These are phyloP conservation scores for Adoxophyes honmai DNA, from an alignment of 1,140 invertebrate species.

Conservation along the genomic window DNA sequence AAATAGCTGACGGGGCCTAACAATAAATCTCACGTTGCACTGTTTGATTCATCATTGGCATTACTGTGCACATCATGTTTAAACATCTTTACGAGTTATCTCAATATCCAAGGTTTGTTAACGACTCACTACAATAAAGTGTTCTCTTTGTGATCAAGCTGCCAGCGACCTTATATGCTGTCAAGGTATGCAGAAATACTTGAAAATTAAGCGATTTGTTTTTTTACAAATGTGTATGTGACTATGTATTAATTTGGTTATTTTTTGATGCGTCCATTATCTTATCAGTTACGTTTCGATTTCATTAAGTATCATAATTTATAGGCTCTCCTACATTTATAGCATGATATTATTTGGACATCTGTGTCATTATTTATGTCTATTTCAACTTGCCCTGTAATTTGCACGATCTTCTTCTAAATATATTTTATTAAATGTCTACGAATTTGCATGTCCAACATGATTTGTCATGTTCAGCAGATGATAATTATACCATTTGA, in stretches of 20 bases:
- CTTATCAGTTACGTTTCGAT: neutral
- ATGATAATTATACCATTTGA: too few species aligned
- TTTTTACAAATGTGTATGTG: constrained; percentile 23
- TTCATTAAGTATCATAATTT: neutral
- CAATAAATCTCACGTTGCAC: neutral
- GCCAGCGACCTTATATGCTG: constrained; percentile 76
- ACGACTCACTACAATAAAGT: constrained; percentile 20
- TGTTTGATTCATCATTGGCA: constrained; percentile 5
- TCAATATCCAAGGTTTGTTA: neutral
- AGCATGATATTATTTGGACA: neutral
- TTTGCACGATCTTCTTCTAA: too few species aligned
- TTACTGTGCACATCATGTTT: constrained; percentile 3
- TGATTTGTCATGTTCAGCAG: too few species aligned
- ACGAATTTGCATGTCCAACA: too few species aligned
- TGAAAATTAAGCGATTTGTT: constrained; percentile 21
- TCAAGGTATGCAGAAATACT: constrained; percentile 70
- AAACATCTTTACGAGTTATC: neutral
- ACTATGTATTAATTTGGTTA: constrained; percentile 13
- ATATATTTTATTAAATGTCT: too few species aligned
- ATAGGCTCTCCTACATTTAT: neutral
- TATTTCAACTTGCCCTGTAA: too few species aligned
- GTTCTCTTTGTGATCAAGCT: constrained; percentile 67
- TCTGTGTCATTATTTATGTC: neutral
- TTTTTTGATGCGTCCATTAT: constrained; percentile 7
- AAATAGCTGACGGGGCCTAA: neutral